Base-by-base conservation (phyloP, 2,888 invertebrate genomes). In the Ophonus ardosiacus region DNA sequence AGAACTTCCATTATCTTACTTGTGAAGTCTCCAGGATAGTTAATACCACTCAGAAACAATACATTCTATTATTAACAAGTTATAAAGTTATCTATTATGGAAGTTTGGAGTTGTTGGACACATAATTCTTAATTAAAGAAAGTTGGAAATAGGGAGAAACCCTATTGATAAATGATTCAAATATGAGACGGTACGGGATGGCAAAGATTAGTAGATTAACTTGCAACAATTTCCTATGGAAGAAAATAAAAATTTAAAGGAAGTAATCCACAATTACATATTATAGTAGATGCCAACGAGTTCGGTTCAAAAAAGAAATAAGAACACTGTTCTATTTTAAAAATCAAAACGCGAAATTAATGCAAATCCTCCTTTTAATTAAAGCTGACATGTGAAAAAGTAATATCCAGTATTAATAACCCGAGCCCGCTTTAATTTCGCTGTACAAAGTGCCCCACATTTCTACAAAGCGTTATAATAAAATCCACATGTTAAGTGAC, bases 71-170 rank as follows among this genome's bases (percentile, higher is more conserved):
- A 82, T 82, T 74, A 74, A 59, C 57, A 82, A 82, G 59, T 68
- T 56, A 82, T 82, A 82, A 82, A 82, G 57, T 82, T 82, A 31
- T 74, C 82, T 74, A 74, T 82, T 68, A 80, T 80, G 61, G 13
- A 82, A 82, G 82, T 81, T 81, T 6, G 56, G 5, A n/a, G 56
- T 56, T 74, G 13, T 31, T 17, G 74, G 24, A 38, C 71, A 59
- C 82, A 82, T 82, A 82, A 74, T 82, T 82, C 82, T 82, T 82
- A 74, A 82, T 82, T 82, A 82, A 82, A 81, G 65, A 65, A 51
- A 82, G 38, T 82, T 82, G 31, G 57, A 15, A 57, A 40, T 31
- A 17, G 0, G 13, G 68, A n/a, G 18, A 38, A 4, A 18, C 8
- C 8, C 68, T 15, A 17, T 74, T 74, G 71, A 74, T 74, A 74